Evolutionary conservation across 1,140 invertebrate species (phyloP), one percentile per base, ranked within the genome.

Genomic region (Drosophila jambulina): DNA sequence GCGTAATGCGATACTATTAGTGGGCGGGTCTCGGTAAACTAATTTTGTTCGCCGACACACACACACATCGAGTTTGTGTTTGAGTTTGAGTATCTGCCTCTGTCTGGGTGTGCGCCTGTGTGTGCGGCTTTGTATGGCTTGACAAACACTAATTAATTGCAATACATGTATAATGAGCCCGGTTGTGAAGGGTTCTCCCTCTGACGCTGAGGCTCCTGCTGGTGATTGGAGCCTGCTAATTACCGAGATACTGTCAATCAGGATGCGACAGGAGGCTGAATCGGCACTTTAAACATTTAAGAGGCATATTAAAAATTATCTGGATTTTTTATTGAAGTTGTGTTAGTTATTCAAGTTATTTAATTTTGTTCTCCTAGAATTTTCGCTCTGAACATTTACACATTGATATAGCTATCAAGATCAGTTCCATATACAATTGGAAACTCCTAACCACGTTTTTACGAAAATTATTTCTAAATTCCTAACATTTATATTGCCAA

Each of bases 121-220:
- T 43, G 48, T 12, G 19, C 25, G 23, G 48, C 34, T 57, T 56
- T 76, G 61, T 45, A 12, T 64, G 75, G 65, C 40, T 59, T 78
- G 76, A 63, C 75, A 78, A 78, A 64, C 65, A 70, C 58, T 78
- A 78, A 78, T 78, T 78, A 78, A 78, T 78, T 78, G 76, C 65
- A 71, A 53, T 57, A 46, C 51, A 75, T 63, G 59, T 46, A 59
- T 72, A 76, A 78, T 78, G 51, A 76, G 74, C 43, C 46, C 23
- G 19, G 9, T n/a, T 68, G 19, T 60, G 36, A 45, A 38, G 48
- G 32, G 49, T 29, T 61, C 19, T 74, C 48, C 36, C 43, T 36
- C 27, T 19, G 63, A 21, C 8, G 42, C 29, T 57, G 21, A 3
- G 34, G 27, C 42, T 70, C 48, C 38, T 54, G 61, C 67, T 38